phyloP scores from a whole-genome alignment of 2,888 invertebrate genomes.

The Calephelis perditalis region DNA sequence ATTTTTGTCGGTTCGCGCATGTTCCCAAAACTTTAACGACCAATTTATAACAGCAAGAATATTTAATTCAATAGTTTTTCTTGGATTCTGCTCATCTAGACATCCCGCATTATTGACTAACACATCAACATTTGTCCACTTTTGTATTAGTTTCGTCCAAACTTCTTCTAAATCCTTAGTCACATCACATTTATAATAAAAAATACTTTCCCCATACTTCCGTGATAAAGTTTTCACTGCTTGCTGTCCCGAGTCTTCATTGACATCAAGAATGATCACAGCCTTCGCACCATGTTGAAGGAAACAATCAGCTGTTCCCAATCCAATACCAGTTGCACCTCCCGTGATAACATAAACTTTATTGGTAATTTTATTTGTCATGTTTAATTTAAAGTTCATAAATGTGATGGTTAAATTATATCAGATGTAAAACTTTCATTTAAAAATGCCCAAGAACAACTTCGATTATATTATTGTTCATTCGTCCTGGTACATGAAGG shows the following conservation, averaged over 20 bases:
- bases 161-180: conserved; percentile 55
- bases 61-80: conserved; percentile 52
- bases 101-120: conserved; percentile 67
- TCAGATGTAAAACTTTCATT: too few relatives aligned
- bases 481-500: too few relatives aligned
- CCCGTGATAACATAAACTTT: conserved; percentile 52
- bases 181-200: conserved; percentile 36
- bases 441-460: too few relatives aligned
- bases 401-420: too few relatives aligned
- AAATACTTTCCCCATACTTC: conserved; percentile 58
- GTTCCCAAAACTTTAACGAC: conserved; percentile 32
- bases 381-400: too few relatives aligned
- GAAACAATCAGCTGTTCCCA: too few relatives aligned
- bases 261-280: conserved; percentile 36
- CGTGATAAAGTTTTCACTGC: conserved; percentile 47
- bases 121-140: conserved; percentile 55
- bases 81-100: conserved; percentile 37
- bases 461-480: too few relatives aligned
- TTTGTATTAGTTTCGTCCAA: conserved; percentile 42
- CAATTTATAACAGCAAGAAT: conserved; percentile 48
- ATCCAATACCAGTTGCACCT: conserved; percentile 60
- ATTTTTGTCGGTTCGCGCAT: conserved; percentile 31
- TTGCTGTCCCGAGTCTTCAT: conserved; percentile 39
- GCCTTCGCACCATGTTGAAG: too few relatives aligned
- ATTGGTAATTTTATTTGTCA: conserved; percentile 18